These are phyloP conservation scores for Chaetodon trifascialis DNA, from an alignment of 2,113 vertebrate genomes.

Conservation along the genomic window DNA sequence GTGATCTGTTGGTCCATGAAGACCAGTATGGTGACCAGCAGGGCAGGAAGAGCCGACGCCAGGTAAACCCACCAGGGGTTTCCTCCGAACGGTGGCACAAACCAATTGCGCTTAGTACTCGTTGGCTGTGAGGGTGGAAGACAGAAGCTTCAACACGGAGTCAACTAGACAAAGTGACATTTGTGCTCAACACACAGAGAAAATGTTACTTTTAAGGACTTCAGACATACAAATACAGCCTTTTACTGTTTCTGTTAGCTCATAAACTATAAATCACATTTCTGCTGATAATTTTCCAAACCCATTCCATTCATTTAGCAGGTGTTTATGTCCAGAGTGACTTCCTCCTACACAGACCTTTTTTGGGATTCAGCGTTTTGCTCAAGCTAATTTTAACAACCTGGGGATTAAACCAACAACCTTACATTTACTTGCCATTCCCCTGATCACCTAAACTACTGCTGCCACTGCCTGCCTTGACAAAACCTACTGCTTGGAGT, in stretches of 20 bases:
- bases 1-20: constrained; percentile 99
- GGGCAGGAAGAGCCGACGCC: constrained; percentile 91
- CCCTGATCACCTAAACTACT: background rate
- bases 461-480: background rate
- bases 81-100: constrained; percentile 93
- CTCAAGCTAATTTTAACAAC: background rate
- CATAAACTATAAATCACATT: background rate
- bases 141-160: background rate
- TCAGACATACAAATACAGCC: background rate
- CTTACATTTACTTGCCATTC: background rate
- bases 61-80: constrained; percentile 99
- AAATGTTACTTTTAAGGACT: background rate
- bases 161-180: background rate
- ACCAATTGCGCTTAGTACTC: constrained; percentile 94
- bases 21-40: constrained; percentile 97
- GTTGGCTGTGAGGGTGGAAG: constrained; percentile 87
- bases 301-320: background rate
- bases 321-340: background rate
- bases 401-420: background rate
- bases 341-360: background rate
- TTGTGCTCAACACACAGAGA: background rate
- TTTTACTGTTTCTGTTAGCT: background rate
- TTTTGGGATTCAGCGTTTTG: background rate
- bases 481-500: background rate
- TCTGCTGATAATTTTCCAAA: background rate